Conservation (phyloP, 2,888 invertebrate genomes). For the Nemotelus nigrinus region DNA sequence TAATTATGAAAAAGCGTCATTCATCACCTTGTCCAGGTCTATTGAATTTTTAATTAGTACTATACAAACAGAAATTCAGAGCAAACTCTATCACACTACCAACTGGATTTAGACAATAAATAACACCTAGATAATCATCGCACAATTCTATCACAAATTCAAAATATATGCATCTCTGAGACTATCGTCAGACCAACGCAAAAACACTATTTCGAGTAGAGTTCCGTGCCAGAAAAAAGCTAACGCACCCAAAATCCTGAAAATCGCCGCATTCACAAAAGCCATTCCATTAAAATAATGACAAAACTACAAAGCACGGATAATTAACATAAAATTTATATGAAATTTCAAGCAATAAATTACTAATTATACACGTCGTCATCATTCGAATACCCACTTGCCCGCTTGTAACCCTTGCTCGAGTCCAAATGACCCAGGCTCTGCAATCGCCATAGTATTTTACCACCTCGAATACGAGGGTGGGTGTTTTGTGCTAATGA, state of each 20-base stretch:
- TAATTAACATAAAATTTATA: conserved; percentile 48
- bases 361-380: conserved; percentile 45
- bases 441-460: no score
- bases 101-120: conserved; percentile 3
- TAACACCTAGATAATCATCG: conserved; percentile 7
- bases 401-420: neutral
- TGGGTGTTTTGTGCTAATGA: conserved; percentile 35
- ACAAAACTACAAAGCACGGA: conserved; percentile 41
- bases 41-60: conserved; percentile 2
- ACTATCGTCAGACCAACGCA: no score
- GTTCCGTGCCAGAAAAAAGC: no score
- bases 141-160: neutral
- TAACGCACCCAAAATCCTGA: neutral
- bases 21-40: conserved; percentile 1
- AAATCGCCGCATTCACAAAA: conserved; percentile 39
- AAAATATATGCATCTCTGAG: neutral
- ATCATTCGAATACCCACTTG: conserved; percentile 19
- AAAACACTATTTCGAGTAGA: no score
- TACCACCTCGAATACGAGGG: neutral
- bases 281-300: conserved; percentile 42
- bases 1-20: neutral
- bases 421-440: no score
- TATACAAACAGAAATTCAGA: neutral
- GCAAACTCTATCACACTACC: neutral
- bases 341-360: conserved; percentile 45